Evolutionary conservation across 2,113 vertebrate species (phyloP), one percentile per base, ranked within the genome.

Genomic region (Reinhardtius hippoglossoides): DNA sequence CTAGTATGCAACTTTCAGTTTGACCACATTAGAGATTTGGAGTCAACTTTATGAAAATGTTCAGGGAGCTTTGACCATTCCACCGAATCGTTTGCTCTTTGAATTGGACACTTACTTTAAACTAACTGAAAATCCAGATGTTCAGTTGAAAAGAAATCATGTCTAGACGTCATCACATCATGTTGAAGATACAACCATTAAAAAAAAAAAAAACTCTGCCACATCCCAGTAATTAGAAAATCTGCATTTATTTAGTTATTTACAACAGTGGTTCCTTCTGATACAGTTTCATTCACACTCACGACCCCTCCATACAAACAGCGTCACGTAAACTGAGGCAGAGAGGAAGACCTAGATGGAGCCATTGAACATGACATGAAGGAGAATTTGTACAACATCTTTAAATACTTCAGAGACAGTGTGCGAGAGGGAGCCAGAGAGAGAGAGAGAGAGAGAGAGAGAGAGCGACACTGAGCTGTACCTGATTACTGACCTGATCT

Each of bases 241-340:
- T 87, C 71, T 83, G 75, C 59, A 86, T 94, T 95, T 94, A 92
- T 94, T 94, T 78, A 79, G 75, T 87, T 77, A 85, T 92, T 82
- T 90, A 93, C 90, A 92, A 83, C 72, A 90, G 90, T 88, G 88
- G 84, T 90, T 91, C 80, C 81, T 86, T 91, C 81, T 80, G 71
- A 78, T 90, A 85, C 82, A 56, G 0, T 58, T 74, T 72, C 75
- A 89, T 87, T 85, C 80, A 85, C 70, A 85, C 71, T 71, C 82
- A 73, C 65, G 81, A 55, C 52, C 74, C 69, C 74, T 83, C 35
- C 79, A 89, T 78, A 83, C 80, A 89, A 84, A 81, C 20, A 65
- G 65, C 66, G 18, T 46, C 71, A 76, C 58, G 70, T 87, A 87
- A 92, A 89, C 71, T 56, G 81, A 84, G 74, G 82, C 78, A 83